Evolutionary conservation across 2,888 invertebrate genomes (phyloP).

Genomic region (Ferdinandea cuprea): DNA sequence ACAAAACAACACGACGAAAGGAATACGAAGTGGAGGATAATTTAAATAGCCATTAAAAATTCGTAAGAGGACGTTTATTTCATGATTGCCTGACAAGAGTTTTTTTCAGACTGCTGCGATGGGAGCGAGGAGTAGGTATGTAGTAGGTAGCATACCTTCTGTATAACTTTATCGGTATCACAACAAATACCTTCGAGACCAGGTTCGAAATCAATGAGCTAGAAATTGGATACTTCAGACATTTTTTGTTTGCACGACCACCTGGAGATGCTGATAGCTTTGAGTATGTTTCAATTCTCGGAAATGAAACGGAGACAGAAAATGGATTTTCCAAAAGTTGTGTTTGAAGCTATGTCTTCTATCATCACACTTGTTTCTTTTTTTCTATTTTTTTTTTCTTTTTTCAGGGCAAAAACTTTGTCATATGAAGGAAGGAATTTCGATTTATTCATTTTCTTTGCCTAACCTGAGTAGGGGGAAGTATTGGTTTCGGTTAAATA

Average conservation of each 20-base stretch:
- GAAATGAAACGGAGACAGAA: neutral
- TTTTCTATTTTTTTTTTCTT: too few relatives aligned
- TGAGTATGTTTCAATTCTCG: neutral
- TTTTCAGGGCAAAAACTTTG: too few relatives aligned
- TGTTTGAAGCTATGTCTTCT: neutral
- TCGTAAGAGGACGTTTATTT: slow-evolving; percentile 53
- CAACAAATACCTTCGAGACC: slow-evolving; percentile 5
- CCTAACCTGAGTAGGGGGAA: too few relatives aligned
- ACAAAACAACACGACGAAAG: neutral
- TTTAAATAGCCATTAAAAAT: slow-evolving; percentile 68
- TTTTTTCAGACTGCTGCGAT: too few relatives aligned
- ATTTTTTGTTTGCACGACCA: slow-evolving; percentile 19
- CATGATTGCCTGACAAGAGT: slow-evolving; percentile 16
- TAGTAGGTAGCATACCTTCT: neutral
- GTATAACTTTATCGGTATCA: neutral
- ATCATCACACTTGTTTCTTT: too few relatives aligned
- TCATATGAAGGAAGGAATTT: too few relatives aligned
- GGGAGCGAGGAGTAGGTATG: too few relatives aligned
- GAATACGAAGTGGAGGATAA: slow-evolving; percentile 30
- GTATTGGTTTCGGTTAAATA: too few relatives aligned
- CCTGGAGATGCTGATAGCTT: slow-evolving; percentile 3
- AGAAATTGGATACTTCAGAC: slow-evolving; percentile 3
- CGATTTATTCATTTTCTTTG: too few relatives aligned
- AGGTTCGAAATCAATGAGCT: slow-evolving; percentile 33
- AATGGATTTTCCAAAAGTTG: neutral